phyloP scores from a whole-genome alignment of 2,113 vertebrate genomes.

The Thamnaconus septentrionalis region DNA sequence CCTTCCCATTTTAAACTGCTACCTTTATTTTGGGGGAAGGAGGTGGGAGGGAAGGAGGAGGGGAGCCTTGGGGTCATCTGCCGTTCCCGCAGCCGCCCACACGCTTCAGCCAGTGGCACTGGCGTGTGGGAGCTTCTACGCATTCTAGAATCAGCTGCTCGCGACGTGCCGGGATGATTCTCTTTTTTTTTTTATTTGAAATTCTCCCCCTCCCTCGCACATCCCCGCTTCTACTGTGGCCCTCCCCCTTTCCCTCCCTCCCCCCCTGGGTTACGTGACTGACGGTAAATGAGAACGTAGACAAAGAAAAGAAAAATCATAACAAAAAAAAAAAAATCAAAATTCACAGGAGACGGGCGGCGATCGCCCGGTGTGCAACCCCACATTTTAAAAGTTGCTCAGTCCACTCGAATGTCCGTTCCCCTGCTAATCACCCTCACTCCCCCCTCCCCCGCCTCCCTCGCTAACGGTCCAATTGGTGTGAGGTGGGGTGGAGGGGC shows the following conservation, averaged over 20 bases:
- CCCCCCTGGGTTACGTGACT: conserved; percentile 27
- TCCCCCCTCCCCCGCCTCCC: conserved; percentile 13
- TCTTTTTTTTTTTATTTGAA: too few relatives aligned
- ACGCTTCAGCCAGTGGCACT: too few relatives aligned
- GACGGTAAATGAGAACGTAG: too few relatives aligned
- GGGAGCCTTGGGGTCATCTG: too few relatives aligned
- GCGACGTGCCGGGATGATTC: too few relatives aligned
- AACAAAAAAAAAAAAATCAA: conserved; percentile 30
- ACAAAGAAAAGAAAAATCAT: conserved; percentile 24
- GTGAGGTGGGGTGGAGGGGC: conserved; percentile 1
- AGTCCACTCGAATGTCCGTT: conserved; percentile 51
- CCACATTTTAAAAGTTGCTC: conserved; percentile 41
- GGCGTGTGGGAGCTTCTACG: too few relatives aligned
- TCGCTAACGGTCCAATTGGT: conserved; percentile 33
- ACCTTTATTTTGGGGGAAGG: conserved; percentile 3
- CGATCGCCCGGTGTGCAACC: conserved; percentile 58
- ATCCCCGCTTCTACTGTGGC: conserved; percentile 18
- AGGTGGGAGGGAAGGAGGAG: too few relatives aligned
- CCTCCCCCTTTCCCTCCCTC: conserved; percentile 13
- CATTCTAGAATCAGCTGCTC: too few relatives aligned
- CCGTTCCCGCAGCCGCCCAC: too few relatives aligned
- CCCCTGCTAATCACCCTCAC: conserved; percentile 2
- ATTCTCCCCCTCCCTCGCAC: background rate
- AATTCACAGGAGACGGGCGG: conserved; percentile 66
- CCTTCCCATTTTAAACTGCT: conserved; percentile 14